A percentile compares a stretch with the other conserved stretches of the same genome.
These are phyloP conservation scores for Cryptocephalus moraei DNA, from an alignment of 2,888 invertebrate species.

Conservation along the genomic window DNA sequence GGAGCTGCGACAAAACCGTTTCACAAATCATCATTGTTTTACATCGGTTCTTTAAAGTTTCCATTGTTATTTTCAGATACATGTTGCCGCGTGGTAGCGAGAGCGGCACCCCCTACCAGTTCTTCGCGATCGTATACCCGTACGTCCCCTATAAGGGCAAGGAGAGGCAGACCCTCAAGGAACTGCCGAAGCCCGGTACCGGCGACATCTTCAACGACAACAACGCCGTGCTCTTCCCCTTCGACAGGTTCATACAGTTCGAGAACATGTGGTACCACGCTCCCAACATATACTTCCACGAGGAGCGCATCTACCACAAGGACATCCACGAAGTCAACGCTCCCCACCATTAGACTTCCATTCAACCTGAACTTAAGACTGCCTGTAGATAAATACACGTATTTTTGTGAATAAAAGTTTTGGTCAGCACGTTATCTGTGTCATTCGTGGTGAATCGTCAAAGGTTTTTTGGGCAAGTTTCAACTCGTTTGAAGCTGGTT, in stretches of 20 bases:
- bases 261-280: slow-evolving; percentile 49
- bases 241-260: slow-evolving; percentile 53
- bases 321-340: slow-evolving; percentile 18
- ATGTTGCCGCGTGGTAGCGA: slow-evolving; percentile 58
- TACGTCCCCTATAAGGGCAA: slow-evolving; percentile 29
- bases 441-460: too few relatives aligned
- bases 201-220: slow-evolving; percentile 40
- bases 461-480: too few relatives aligned
- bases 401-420: too few relatives aligned
- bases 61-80: slow-evolving; percentile 30
- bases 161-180: slow-evolving; percentile 1
- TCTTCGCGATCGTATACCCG: slow-evolving; percentile 41
- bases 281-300: slow-evolving; percentile 58
- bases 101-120: slow-evolving; percentile 50
- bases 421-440: too few relatives aligned
- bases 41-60: too few relatives aligned
- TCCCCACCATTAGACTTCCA: slow-evolving; percentile 4
- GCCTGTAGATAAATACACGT: too few relatives aligned
- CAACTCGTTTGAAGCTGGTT: too few relatives aligned
- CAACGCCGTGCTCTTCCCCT: slow-evolving; percentile 61
- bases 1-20: too few relatives aligned
- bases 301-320: slow-evolving; percentile 53
- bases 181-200: slow-evolving; percentile 4
- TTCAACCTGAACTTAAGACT: too few relatives aligned
- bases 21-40: too few relatives aligned